Evolutionary conservation across 1,140 invertebrate species (phyloP), one percentile per base, ranked within the genome.

Genomic region (Neodiprion lecontei): DNA sequence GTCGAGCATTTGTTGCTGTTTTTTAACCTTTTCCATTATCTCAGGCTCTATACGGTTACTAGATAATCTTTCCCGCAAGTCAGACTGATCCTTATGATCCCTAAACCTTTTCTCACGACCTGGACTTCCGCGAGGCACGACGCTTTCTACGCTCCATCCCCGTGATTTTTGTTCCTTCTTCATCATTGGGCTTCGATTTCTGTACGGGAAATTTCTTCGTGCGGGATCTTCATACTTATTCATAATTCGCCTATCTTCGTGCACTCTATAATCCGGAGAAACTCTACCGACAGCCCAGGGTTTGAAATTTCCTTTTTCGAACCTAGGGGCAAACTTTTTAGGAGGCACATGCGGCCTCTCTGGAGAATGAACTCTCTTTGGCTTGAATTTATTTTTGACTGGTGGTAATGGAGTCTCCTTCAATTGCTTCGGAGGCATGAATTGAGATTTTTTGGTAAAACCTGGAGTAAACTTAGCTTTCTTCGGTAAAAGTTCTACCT

Each of bases 1-100:
- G 71, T 86, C 84, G 1, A 89, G 74, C n/a, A 86, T 75, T n/a
- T 80, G 79, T 9, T 85, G 84, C 68, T 86, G 86, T n/a, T 87
- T 82, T 50, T 85, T 83, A 0, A 87, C 81, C 23, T 23, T 69
- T 23, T 23, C 21, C 68, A 69, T 69, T 7, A 28, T 69, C 48
- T 84, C 82, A 68, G 68, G 67, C 21, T 85, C 84, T 3, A 80
- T 74, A 7, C 85, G 75, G 49, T 79, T 80, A 47, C 74, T 80
- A 9, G 83, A 85, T 9, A 88, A 78, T 71, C 80, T 83, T 67
- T 84, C 78, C 7, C 87, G 76, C 50, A 88, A 75, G 78, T 89
- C 86, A 12, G 71, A 72, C 68, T 80, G 76, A 70, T 80, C 75
- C 48, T 71, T 50, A 7, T 78, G 48, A 77, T 78, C 0, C 86